A percentile compares a stretch with the other conserved stretches of the same genome.
Evolutionary conservation across 2,888 invertebrate species (phyloP).

Genomic region (Himalopsyche anomala): DNA sequence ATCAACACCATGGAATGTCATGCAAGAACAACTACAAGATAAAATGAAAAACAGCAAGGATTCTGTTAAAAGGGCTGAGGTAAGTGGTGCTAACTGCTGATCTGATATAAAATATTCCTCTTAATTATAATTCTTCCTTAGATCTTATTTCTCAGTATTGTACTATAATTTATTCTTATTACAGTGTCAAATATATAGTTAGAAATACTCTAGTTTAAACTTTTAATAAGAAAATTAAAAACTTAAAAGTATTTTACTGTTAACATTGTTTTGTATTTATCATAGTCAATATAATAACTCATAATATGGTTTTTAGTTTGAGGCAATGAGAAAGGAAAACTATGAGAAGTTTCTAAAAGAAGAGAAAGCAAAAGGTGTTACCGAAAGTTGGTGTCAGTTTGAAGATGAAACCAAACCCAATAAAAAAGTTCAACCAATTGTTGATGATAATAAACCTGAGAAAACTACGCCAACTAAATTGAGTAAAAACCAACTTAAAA

Average conservation of each 20-base stretch:
- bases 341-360: constrained; percentile 77
- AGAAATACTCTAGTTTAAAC: background rate
- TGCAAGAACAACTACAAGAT: constrained; percentile 79
- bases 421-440: constrained; percentile 9
- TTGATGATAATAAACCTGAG: background rate
- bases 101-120: no score
- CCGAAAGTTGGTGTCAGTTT: constrained; percentile 78
- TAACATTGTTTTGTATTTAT: no score
- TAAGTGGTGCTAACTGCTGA: background rate
- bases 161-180: no score
- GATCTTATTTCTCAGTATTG: no score
- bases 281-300: no score
- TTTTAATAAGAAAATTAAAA: no score
- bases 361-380: constrained; percentile 72
- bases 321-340: constrained; percentile 74
- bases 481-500: constrained; percentile 8
- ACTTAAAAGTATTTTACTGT: no score
- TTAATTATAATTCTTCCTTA: background rate
- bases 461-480: constrained; percentile 50
- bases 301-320: constrained; percentile 70
- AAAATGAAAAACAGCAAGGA: constrained; percentile 47
- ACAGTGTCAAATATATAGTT: background rate
- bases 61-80: constrained; percentile 47
- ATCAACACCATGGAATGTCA: constrained; percentile 84
- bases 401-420: constrained; percentile 64